Base-by-base conservation (phyloP, 23 tunicate genomes). In the Aplidium turbinatum region DNA sequence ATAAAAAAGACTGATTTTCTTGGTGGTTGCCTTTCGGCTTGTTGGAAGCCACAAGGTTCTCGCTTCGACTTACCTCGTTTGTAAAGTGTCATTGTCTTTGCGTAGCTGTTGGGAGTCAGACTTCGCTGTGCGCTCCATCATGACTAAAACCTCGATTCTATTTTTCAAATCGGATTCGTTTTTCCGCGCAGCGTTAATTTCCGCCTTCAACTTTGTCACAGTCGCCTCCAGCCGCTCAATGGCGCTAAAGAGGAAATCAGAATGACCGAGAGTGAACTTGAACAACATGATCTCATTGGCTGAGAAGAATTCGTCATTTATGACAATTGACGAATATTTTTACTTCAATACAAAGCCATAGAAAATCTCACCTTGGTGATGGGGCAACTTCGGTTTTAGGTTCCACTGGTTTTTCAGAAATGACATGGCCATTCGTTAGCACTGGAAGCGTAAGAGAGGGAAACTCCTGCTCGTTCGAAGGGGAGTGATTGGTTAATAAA, bases 21-120 rank as follows among this genome's bases (percentile, higher is more conserved):
- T n/a, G n/a, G n/a, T n/a, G n/a, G n/a, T n/a, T n/a, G n/a, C n/a
- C n/a, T n/a, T n/a, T n/a, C n/a, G n/a, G n/a, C n/a, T n/a, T n/a
- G n/a, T n/a, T n/a, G n/a, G n/a, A n/a, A n/a, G n/a, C n/a, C n/a
- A n/a, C n/a, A n/a, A n/a, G n/a, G n/a, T n/a, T n/a, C n/a, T n/a
- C n/a, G n/a, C n/a, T n/a, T n/a, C n/a, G n/a, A n/a, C n/a, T 47
- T 57, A 88, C 96, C 58, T 81, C 0, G 73, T 81, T 55, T 88
- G 87, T 24, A 88, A 70, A 30, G 56, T 31, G 27, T 88, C 96
- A 81, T 88, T 77, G 4, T 88, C 87, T 38, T 67, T 54, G 29
- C 63, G 67, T 0, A 88, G 40, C 26, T 58, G 61, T 13, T 52
- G 18, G n/a, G 82, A 33, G 18, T 88, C 96, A 40, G 35, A 52